Percentiles rank a stretch among this genome's conserved stretches.
phyloP scores from a whole-genome alignment of 2,888 invertebrate genomes.

The Calliphora vomitoria region DNA sequence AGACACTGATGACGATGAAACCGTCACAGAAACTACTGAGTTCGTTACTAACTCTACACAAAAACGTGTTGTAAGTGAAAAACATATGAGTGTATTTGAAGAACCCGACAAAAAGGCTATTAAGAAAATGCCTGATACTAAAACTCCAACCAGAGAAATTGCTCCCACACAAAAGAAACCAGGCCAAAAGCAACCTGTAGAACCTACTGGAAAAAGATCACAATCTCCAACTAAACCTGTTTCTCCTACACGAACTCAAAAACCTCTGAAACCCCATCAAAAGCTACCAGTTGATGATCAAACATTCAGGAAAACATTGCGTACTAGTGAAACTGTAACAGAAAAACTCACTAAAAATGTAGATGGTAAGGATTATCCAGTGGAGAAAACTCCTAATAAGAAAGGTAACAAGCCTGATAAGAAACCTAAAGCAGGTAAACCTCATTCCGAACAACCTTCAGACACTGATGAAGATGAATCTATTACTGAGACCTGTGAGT shows the following conservation, averaged over 20 bases:
- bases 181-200: background rate
- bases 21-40: background rate
- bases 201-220: background rate
- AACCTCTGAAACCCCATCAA: constrained; percentile 7
- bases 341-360: constrained; percentile 9
- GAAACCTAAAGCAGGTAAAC: background rate
- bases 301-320: constrained; percentile 23
- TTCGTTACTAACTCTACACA: constrained; percentile 2
- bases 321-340: background rate
- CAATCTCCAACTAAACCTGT: constrained; percentile 10
- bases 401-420: background rate
- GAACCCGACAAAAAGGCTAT: constrained; percentile 1
- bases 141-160: background rate
- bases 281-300: background rate
- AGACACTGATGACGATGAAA: background rate
- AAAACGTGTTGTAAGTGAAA: constrained; percentile 8
- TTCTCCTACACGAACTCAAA: constrained; percentile 34
- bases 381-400: background rate
- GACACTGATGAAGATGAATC: constrained; percentile 40
- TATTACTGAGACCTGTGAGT: constrained; percentile 24
- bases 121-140: background rate
- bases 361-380: background rate
- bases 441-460: background rate
- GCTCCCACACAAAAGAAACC: constrained; percentile 2
- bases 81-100: background rate